A percentile compares a stretch with the other conserved stretches of the same genome.
phyloP scores from a whole-genome alignment of 2,113 vertebrate species.

The Silurus glanis region DNA sequence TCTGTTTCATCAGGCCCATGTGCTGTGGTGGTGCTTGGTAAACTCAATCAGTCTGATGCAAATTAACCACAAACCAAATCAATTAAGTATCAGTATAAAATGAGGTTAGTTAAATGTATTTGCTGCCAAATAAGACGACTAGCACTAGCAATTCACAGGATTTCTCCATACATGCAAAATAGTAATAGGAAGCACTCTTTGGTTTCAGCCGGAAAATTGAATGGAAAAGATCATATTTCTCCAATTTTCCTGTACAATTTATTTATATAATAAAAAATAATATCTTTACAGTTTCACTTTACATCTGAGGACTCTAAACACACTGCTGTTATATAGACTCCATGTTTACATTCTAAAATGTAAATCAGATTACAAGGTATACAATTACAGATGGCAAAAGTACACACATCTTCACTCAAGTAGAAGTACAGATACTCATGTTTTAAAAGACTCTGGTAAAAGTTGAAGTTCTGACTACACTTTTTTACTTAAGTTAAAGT shows the following conservation, averaged over 20 bases:
- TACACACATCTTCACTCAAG: too few relatives aligned
- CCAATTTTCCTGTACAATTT: neutral
- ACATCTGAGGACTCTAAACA: neutral
- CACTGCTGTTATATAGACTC: neutral
- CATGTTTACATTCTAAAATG: neutral
- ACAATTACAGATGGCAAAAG: neutral
- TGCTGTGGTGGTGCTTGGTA: constrained; percentile 15
- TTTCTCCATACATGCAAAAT: neutral
- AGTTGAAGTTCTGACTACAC: too few relatives aligned
- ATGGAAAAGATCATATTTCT: neutral
- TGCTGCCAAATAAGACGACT: neutral
- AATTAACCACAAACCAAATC: neutral
- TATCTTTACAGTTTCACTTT: neutral
- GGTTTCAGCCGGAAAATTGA: neutral
- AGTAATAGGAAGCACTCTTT: neutral
- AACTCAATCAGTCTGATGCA: constrained; percentile 30
- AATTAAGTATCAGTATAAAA: constrained; percentile 13
- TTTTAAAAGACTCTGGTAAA: too few relatives aligned
- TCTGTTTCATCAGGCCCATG: constrained; percentile 16
- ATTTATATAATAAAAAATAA: neutral
- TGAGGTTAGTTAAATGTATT: constrained; percentile 14
- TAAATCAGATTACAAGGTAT: neutral
- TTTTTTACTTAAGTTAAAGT: too few relatives aligned
- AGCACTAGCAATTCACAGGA: neutral
- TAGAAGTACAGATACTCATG: too few relatives aligned